Evolutionary conservation across 1,140 invertebrate species (phyloP), one percentile per base, ranked within the genome.

Genomic region (Euwallacea fornicatus): DNA sequence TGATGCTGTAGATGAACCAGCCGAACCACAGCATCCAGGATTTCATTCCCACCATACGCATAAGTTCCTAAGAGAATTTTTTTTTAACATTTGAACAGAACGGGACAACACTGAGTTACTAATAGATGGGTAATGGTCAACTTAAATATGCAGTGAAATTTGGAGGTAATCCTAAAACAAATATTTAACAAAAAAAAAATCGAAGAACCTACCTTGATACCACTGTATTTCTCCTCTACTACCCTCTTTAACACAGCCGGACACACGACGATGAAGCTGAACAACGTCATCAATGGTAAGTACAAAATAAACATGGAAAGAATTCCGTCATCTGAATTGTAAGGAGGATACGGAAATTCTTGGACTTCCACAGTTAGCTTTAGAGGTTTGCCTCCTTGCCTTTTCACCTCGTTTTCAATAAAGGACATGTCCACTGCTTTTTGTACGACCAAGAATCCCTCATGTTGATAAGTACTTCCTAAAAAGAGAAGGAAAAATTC

Each of bases 31-130:
- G 83, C 65, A 89, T 79, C 84, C 86, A 90, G 58, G 83, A 84
- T 66, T 84, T 83, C 56, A 90, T 75, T 9, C 89, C 89, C 84
- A 89, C 88, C 82, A 90, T 88, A 81, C 89, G 89, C 88, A 90
- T 88, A 7, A 88, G 83, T 81, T 90, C 89, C 88, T 89, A 73
- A 41, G 33, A 64, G 15, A 62, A 42, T 2, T 2, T 33, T 33
- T 33, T 33, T 2, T 33, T 4, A 33, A 33, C 21, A 33, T 33
- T 33, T 33, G 21, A 33, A 33, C 21, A 33, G 21, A 33, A 33
- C 1, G 21, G 21, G 21, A 33, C n/a, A 33, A 33, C 4, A 33
- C 21, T 16, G 44, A 55, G 21, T 65, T 9, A 16, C 56, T 7
- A 21, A 33, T 33, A 4, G 21, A 33, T 33, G 21, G 21, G 4